Evolutionary conservation across 2,888 invertebrate genomes (phyloP), one percentile per base, ranked within the genome.

Genomic region (Eilema griseolum): DNA sequence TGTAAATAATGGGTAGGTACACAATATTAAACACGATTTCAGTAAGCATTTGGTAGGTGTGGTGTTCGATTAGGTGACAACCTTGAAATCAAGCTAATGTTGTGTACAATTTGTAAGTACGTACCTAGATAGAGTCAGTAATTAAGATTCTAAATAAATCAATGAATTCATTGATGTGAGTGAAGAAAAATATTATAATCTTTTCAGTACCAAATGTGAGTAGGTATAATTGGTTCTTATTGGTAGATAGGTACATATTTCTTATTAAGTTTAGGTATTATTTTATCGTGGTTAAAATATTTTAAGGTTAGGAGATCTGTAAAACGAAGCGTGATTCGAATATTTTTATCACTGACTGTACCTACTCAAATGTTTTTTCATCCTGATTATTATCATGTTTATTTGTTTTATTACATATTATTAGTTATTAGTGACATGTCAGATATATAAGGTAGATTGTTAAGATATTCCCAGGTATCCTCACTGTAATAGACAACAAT

Each of bases 11-110:
- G 26, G 28, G n/a, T 23, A 65, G n/a, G 4, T 59, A 26, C 26
- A 52, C 8, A 1, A 52, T 52, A 56, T 23, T 65, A 8, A 52
- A 46, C 41, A 41, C 26, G 24, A 57, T 16, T 59, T 14, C 1
- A 28, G 14, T 59, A 5, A 59, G 16, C 59, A 24, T 26, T 59
- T 16, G 16, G 16, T 28, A 28, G n/a, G 26, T 28, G 5, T 14
- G 26, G 16, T 26, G 5, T 26, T 24, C 71, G 64, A 66, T 73
- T 52, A 52, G n/a, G 52, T 52, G 52, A 52, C n/a, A n/a, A 52
- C 52, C 52, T 52, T 52, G 52, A 52, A 10, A n/a, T 8, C 52
- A 52, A 52, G 52, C n/a, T 52, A 8, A 8, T 4, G 31, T 33
- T 33, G 31, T 33, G 31, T 8, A 33, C 4, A 41, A 41, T 41